Base-by-base conservation (phyloP, 2,888 invertebrate genomes). In the Limnephilus auricula region DNA sequence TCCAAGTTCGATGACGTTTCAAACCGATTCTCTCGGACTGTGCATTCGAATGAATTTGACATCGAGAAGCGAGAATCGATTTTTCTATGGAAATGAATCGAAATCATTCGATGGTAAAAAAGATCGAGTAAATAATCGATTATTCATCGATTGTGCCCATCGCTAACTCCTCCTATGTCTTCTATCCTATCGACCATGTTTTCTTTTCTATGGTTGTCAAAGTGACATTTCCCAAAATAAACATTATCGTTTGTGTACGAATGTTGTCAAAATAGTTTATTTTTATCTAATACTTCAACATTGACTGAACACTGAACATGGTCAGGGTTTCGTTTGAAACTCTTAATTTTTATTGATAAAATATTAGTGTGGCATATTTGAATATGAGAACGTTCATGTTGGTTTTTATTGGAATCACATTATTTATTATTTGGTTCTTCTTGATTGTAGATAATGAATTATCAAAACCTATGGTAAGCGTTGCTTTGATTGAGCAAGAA, bases 371-470 rank as follows among this genome's bases (percentile, higher is more conserved):
- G 0, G 25, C 25, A 25, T 65, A 65, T 65, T 65, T 86, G 31
- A 86, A 86, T 45, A 88, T 88, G 87, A 88, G 32, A 31, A 78
- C 31, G 12, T 78, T 34, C 13, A 34, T 88, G 87, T 25, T 88
- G 15, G 87, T 88, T 78, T 88, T 88, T 88, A 31, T 88, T 32
- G 32, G 65, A 13, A 65, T 88, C 25, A 31, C 32, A 32, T 40
- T 88, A 78, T 88, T 88, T 78, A 45, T 89, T 80, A 15, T 89
- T 37, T 89, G 80, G 89, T 80, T 89, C 30, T 89, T 89, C 45
- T 79, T 88, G 18, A 78, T 79, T 65, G 65, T 88, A n/a, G 87
- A 88, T 32, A 88, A 88, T 78, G 87, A 88, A 30, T 78, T 88
- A 78, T 88, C 78, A n/a, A 88, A 78, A 65, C 65, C 65, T 25